phyloP scores from a whole-genome alignment of 2,888 invertebrate genomes.

The Agrotis clavis region DNA sequence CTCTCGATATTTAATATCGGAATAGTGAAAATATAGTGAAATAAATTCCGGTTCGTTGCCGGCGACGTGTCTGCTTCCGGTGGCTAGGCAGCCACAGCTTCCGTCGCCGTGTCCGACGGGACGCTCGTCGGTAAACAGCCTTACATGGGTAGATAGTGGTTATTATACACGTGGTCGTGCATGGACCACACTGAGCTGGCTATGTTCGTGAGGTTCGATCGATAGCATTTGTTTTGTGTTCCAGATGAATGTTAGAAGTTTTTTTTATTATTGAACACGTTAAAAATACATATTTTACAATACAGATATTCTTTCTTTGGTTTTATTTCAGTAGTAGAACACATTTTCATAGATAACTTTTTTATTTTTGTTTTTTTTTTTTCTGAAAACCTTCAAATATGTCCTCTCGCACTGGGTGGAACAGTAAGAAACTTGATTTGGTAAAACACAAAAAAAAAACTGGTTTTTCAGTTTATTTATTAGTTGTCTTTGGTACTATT shows the following conservation, averaged over 20 bases:
- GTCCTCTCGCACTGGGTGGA: no score
- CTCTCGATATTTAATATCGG: slow-evolving; percentile 55
- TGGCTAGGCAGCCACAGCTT: slow-evolving; percentile 71
- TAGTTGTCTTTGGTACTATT: no score
- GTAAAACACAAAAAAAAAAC: no score
- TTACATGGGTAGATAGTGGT: slow-evolving; percentile 7
- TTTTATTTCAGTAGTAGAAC: no score
- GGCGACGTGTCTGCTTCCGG: slow-evolving; percentile 74
- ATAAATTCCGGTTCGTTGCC: slow-evolving; percentile 66
- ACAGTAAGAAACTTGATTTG: no score
- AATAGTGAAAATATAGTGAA: slow-evolving; percentile 64
- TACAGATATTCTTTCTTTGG: no score
- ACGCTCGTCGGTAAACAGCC: slow-evolving; percentile 7
- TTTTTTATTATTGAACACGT: no score
- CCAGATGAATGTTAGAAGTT: background rate
- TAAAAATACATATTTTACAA: no score
- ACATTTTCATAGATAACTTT: no score
- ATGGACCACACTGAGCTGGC: background rate
- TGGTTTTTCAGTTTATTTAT: no score
- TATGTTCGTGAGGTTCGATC: background rate
- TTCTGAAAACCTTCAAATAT: no score
- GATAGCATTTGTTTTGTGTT: slow-evolving; percentile 1
- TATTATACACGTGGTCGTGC: background rate
- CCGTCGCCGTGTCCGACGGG: slow-evolving; percentile 62
- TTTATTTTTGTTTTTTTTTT: no score